Percentiles rank a stretch among this genome's conserved stretches.
These are phyloP conservation scores for Pygoscelis adeliae DNA, from an alignment of 2,113 vertebrate genomes.

Conservation along the genomic window DNA sequence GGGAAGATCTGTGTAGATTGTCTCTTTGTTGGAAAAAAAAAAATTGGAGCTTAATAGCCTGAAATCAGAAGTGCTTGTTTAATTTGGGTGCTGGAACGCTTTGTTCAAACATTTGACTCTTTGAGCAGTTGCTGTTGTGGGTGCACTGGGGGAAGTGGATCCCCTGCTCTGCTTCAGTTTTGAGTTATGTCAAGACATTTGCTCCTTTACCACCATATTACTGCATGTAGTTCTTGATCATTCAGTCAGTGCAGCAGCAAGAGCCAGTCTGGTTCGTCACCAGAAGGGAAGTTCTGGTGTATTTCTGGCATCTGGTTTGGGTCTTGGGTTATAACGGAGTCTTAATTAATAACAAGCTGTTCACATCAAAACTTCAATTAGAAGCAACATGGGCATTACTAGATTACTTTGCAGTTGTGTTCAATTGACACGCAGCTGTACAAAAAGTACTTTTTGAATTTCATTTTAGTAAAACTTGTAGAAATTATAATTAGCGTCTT, in stretches of 20 bases:
- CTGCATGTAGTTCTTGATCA: not conserved
- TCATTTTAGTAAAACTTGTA: not conserved
- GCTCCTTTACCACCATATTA: not conserved
- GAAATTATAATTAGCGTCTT: not conserved
- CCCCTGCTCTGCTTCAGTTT: not conserved
- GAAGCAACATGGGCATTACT: not conserved
- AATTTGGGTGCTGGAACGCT: not conserved
- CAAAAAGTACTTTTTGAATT: not conserved
- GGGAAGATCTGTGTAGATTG: not conserved
- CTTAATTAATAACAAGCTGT: not conserved
- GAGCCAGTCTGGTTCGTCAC: not conserved
- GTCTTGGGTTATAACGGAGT: not conserved
- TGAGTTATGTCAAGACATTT: accelerated
- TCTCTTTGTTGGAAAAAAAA: not conserved
- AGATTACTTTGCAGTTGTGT: not conserved
- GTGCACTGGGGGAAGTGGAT: not conserved
- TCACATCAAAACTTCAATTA: not conserved
- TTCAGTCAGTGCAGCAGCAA: not conserved
- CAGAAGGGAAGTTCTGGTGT: not conserved
- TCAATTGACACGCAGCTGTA: not conserved
- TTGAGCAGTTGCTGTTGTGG: not conserved
- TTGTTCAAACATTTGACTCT: not conserved
- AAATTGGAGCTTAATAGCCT: not conserved
- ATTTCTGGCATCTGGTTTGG: not conserved
- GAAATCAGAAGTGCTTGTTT: not conserved